These are phyloP conservation scores for Empidonax traillii DNA, from an alignment of 2,113 vertebrate species.

Conservation along the genomic window DNA sequence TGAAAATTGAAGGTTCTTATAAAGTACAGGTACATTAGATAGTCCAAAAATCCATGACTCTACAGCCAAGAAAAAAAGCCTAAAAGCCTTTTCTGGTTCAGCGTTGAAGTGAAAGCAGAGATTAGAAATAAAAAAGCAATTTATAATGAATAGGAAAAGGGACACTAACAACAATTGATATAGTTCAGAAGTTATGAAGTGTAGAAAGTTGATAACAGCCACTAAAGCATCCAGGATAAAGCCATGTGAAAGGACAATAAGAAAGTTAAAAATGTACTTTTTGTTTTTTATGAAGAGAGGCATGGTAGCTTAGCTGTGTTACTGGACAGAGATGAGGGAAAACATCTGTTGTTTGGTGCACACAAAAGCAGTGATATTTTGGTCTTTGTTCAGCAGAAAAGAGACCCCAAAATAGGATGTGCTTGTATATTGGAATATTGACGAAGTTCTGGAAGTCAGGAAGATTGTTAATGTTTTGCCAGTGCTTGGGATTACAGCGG, in stretches of 20 bases:
- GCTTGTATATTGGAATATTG: neutral
- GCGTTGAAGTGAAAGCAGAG: neutral
- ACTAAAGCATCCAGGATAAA: conserved; percentile 27
- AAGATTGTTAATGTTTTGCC: neutral
- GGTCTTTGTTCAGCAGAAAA: neutral
- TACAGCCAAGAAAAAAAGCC: conserved; percentile 14
- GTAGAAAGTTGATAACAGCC: conserved; percentile 16
- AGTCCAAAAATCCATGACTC: conserved; percentile 31
- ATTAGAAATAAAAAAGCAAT: conserved; percentile 58
- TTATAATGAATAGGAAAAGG: conserved; percentile 31
- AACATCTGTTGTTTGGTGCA: neutral
- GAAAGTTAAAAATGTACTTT: neutral
- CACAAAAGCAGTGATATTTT: neutral
- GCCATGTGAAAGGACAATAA: neutral
- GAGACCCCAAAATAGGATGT: neutral
- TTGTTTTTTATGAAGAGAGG: neutral
- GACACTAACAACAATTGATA: conserved; percentile 10
- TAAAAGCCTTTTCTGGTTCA: conserved; percentile 38
- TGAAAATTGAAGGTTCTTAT: conserved; percentile 38
- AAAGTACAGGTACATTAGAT: conserved; percentile 3
- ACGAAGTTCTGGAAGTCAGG: neutral
- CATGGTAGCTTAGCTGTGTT: neutral
- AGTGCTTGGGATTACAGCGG: neutral
- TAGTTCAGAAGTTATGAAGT: conserved; percentile 41
- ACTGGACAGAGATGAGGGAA: neutral